A percentile compares a stretch with the other conserved stretches of the same genome.
Evolutionary conservation across 2,113 vertebrate genomes (phyloP).

Genomic region (Tachysurus vachellii): DNA sequence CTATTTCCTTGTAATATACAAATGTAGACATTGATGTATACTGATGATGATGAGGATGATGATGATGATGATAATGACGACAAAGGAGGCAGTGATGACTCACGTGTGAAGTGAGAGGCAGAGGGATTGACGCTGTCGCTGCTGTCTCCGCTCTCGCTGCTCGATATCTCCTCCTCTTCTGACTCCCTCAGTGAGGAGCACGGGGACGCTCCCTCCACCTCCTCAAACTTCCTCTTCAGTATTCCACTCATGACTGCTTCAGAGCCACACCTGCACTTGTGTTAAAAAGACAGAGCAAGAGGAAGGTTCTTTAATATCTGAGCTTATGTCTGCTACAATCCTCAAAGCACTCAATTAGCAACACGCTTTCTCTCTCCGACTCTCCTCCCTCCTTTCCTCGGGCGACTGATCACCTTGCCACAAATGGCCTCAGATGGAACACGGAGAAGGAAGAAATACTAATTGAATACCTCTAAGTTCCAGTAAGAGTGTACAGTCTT

Average conservation of each 20-base stretch:
- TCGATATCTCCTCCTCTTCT: conserved; percentile 94
- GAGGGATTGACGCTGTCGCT: conserved; percentile 97
- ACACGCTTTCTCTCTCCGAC: conserved; percentile 39
- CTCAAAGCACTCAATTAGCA: conserved; percentile 68
- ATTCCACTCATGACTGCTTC: conserved; percentile 88
- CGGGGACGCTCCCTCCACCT: conserved; percentile 97
- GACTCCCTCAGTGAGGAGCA: conserved; percentile 92
- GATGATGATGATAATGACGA: conserved; percentile 1
- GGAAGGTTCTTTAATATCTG: conserved; percentile 65
- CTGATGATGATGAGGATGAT: conserved; percentile 2
- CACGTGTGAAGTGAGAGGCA: conserved; percentile 89
- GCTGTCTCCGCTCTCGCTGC: conserved; percentile 97
- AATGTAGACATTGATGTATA: conserved; percentile 9
- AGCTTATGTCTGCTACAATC: conserved; percentile 61
- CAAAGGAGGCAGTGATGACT: conserved; percentile 64
- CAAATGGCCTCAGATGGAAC: conserved; percentile 66
- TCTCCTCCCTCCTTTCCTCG: conserved; percentile 51
- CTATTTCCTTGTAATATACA: neutral
- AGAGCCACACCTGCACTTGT: conserved; percentile 65
- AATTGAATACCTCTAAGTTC: conserved; percentile 64
- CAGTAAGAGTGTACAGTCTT: conserved; percentile 61
- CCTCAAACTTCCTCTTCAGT: conserved; percentile 97
- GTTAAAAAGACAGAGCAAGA: conserved; percentile 52
- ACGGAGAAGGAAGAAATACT: conserved; percentile 60
- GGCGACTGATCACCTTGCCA: conserved; percentile 69